Evolutionary conservation across 2,113 vertebrate genomes (phyloP).

Genomic region (Myocastor coypus): DNA sequence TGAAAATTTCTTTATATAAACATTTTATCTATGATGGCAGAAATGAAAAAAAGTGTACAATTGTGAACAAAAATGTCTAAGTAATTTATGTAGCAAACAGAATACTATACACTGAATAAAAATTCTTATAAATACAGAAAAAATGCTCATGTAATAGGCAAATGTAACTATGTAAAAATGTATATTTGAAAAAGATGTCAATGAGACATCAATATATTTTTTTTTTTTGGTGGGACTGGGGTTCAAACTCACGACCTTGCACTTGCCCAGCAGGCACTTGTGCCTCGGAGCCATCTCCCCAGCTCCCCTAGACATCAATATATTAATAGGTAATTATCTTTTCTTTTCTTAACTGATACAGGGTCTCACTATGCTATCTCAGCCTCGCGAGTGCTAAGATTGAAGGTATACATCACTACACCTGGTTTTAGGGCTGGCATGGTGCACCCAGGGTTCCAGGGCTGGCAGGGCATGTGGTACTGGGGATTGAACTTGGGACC

Average conservation of each 20-base stretch:
- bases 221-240: too few relatives aligned
- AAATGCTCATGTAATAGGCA: not conserved
- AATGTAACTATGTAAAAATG: conserved; percentile 41
- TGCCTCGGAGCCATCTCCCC: too few relatives aligned
- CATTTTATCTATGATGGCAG: conserved; percentile 43
- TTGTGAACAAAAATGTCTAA: not conserved
- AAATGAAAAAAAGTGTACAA: conserved; percentile 11
- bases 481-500: too few relatives aligned
- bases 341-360: not conserved
- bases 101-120: not conserved
- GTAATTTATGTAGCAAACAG: not conserved
- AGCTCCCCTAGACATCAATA: not conserved
- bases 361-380: too few relatives aligned
- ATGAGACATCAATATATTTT: not conserved
- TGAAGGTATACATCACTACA: too few relatives aligned
- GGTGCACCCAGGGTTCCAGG: too few relatives aligned
- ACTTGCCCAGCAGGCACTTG: too few relatives aligned
- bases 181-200: conserved; percentile 28
- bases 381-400: too few relatives aligned
- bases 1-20: conserved; percentile 36
- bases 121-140: conserved; percentile 42
- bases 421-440: too few relatives aligned
- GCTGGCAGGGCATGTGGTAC: too few relatives aligned
- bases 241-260: too few relatives aligned
- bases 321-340: conserved; percentile 32